Conservation (phyloP, 1,140 invertebrate genomes). For the Galleria mellonella region DNA sequence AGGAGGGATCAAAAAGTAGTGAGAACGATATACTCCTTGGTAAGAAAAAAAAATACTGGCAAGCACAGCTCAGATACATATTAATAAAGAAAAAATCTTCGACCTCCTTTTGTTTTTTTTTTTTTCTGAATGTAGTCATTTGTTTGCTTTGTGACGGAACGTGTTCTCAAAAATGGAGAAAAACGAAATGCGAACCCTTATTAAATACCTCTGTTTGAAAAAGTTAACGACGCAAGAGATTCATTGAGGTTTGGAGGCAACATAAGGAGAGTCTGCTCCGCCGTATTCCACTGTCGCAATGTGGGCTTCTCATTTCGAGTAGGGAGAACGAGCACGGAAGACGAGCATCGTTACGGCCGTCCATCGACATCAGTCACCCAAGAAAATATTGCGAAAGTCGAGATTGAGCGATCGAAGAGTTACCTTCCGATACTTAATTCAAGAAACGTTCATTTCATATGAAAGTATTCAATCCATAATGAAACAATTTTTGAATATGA, state of each 20-base stretch:
- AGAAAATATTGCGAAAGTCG: conserved; percentile 3
- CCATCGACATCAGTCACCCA: too few relatives aligned
- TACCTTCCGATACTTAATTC: not conserved
- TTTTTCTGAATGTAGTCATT: too few relatives aligned
- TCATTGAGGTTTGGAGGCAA: not conserved
- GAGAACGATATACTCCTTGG: too few relatives aligned
- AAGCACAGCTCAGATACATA: too few relatives aligned
- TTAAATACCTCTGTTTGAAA: conserved; percentile 7
- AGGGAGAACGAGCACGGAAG: not conserved
- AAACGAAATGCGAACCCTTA: conserved; percentile 2
- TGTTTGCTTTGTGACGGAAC: too few relatives aligned
- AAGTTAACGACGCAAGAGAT: not conserved
- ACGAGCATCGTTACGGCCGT: too few relatives aligned
- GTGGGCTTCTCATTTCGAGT: not conserved
- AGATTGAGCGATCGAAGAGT: not conserved
- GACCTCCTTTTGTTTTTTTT: too few relatives aligned
- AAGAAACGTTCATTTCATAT: not conserved
- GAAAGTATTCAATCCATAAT: conserved; percentile 1
- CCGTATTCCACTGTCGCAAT: conserved; percentile 1
- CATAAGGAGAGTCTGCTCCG: conserved; percentile 2
- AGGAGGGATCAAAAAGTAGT: too few relatives aligned
- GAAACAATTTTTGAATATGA: conserved; percentile 5
- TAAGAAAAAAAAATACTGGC: too few relatives aligned
- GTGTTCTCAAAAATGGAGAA: conserved; percentile 1
- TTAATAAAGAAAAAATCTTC: too few relatives aligned